A percentile compares a stretch with the other conserved stretches of the same genome.
phyloP scores from a whole-genome alignment of 2,113 vertebrate genomes.

The Clupea harengus region DNA sequence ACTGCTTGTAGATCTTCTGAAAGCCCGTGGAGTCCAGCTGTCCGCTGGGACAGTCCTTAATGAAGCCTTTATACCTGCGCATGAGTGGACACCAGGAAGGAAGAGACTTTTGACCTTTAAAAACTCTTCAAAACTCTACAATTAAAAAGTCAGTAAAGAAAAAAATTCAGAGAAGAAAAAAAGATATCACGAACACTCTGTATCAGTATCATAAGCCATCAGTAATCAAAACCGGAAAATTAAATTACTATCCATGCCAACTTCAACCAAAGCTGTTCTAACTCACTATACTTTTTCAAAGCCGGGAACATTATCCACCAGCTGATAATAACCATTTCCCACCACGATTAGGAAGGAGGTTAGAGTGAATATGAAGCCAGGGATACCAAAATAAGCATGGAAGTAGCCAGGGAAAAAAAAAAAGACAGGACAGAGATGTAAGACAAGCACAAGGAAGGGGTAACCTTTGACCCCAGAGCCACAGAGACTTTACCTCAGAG shows the following conservation, averaged over 20 bases:
- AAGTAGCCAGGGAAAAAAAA: not conserved
- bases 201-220: not conserved
- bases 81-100: not conserved
- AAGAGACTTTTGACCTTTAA: not conserved
- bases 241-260: not conserved
- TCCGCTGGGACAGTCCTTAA: slow-evolving; percentile 87
- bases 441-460: too few species aligned
- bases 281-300: not conserved
- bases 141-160: not conserved
- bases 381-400: not conserved
- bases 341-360: not conserved
- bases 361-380: not conserved
- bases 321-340: not conserved
- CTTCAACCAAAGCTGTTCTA: not conserved
- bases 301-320: not conserved
- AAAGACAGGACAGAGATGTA: not conserved
- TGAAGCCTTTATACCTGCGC: slow-evolving; percentile 86
- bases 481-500: not conserved
- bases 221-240: not conserved
- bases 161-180: not conserved
- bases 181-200: too few species aligned
- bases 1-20: slow-evolving; percentile 91
- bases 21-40: slow-evolving; percentile 83
- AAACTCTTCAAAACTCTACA: not conserved
- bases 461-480: not conserved